Conservation (phyloP, 2,888 invertebrate genomes). For the Stenurella melanura region DNA sequence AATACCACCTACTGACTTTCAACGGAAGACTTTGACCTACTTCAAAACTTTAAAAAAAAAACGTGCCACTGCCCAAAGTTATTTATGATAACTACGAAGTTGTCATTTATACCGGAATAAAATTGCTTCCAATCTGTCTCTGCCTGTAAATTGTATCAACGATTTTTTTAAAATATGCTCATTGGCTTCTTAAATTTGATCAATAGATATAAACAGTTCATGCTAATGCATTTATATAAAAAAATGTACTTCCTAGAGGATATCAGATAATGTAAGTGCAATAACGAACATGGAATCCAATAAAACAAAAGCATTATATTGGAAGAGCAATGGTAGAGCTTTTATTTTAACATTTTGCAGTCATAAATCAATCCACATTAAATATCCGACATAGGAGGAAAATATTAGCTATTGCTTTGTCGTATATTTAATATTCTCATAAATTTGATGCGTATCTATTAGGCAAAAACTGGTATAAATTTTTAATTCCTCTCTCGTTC, state of each 20-base stretch:
- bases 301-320: not conserved
- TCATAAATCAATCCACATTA: constrained; percentile 4
- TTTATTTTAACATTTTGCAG: not conserved
- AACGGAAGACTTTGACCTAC: too few species aligned
- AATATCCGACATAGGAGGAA: not conserved
- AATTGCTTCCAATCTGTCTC: too few species aligned
- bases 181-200: too few species aligned
- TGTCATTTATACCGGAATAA: too few species aligned
- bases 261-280: not conserved
- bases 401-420: constrained; percentile 5
- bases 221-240: too few species aligned
- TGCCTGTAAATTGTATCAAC: too few species aligned
- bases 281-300: not conserved
- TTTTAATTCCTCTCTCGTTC: constrained; percentile 10
- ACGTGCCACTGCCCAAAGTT: too few species aligned
- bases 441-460: constrained; percentile 11
- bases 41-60: too few species aligned
- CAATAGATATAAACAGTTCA: too few species aligned
- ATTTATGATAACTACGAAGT: too few species aligned
- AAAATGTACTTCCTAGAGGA: not conserved
- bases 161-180: too few species aligned
- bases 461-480: not conserved
- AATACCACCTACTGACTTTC: too few species aligned
- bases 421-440: constrained; percentile 11
- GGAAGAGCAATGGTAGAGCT: not conserved